Base-by-base conservation (phyloP, 2,113 vertebrate species). In the Oncorhynchus mykiss region DNA sequence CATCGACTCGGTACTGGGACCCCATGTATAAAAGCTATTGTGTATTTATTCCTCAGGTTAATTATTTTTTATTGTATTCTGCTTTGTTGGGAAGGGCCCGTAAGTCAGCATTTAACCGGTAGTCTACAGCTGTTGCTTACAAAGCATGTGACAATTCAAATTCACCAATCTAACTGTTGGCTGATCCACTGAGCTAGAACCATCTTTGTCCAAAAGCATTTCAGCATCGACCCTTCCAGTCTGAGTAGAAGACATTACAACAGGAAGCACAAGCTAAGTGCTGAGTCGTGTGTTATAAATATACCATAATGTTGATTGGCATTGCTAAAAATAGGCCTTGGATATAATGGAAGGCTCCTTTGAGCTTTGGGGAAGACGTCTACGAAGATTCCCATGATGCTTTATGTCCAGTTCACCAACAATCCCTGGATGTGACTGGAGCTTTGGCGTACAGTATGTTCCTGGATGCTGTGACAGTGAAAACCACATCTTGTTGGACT, bases 401-500 rank as follows among this genome's bases (percentile, higher is more conserved):
- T 48, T 76, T 74, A 60, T 54, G 29, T 72, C 20, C 65, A 29
- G 72, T 73, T 69, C 68, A 74, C 16, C 54, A 75, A 71, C 72
- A 73, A 67, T 78, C 79, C 60, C 64, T 74, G 83, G 78, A 77
- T 81, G 71, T n/a, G 65, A 67, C 16, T 31, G 22, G 29, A 34
- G 67, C 31, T 31, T 22, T 68, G n/a, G 22, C 48, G 4, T 54
- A 18, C 51, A 54, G 51, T 57, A 80, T 79, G 74, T 69, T 31
- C 73, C 80, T 82, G 80, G 69, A 89, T 85, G 74, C 80, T 82
- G 72, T 78, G 79, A 83, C 70, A 86, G 65, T 84, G 77, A 82
- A 91, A 91, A 88, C 88, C 82, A 67, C 85, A 87, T 76, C 80
- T 86, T 87, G 76, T 78, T 75, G 39, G 39, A 11, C 9, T 45